phyloP scores from a whole-genome alignment of 2,888 invertebrate genomes.

The Brachyopa scutellaris region DNA sequence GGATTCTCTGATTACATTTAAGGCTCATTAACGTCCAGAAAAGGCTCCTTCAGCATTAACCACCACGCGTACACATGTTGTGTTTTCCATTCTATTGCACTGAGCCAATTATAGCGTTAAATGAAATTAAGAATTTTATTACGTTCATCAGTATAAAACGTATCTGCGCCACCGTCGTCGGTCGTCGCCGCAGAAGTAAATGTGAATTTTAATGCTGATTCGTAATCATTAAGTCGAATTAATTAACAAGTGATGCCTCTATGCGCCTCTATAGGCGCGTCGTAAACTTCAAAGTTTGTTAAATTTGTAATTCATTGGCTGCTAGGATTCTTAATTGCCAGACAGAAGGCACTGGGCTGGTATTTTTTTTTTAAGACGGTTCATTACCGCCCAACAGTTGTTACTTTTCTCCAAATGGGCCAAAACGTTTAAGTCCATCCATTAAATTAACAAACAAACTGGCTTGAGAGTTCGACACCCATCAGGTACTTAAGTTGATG shows the following conservation, averaged over 20 bases:
- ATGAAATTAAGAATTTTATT: slow-evolving; percentile 14
- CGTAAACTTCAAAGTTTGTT: no score
- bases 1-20: slow-evolving; percentile 26
- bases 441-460: slow-evolving; percentile 13
- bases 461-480: background rate
- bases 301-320: slow-evolving; percentile 1
- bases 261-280: no score
- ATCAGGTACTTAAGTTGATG: background rate
- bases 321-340: background rate
- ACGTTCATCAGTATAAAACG: background rate
- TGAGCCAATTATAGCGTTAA: slow-evolving; percentile 18
- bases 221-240: background rate
- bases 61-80: background rate
- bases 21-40: slow-evolving; percentile 3
- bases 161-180: background rate
- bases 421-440: background rate
- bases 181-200: background rate
- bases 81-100: background rate
- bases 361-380: no score
- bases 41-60: background rate
- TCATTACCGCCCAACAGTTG: background rate
- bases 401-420: background rate
- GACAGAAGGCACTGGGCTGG: background rate
- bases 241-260: background rate
- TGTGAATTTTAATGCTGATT: slow-evolving; percentile 7